Evolutionary conservation across 2,888 invertebrate genomes (phyloP).

Genomic region (Ormyrus nitidulus): DNA sequence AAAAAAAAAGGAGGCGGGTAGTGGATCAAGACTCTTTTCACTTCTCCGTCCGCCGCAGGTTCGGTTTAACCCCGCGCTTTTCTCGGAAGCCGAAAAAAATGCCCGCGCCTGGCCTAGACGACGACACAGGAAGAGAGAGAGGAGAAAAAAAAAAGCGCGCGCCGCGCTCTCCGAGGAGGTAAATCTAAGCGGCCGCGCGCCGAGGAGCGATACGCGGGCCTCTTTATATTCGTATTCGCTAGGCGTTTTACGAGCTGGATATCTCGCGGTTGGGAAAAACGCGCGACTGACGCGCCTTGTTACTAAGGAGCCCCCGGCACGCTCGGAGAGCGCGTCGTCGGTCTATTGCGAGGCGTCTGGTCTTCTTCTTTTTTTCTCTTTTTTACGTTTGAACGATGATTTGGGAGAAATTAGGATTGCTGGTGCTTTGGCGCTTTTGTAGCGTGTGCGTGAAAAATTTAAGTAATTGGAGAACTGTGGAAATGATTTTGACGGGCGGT

Average conservation of each 20-base stretch:
- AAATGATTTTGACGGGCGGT: too few relatives aligned
- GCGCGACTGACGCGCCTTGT: not conserved
- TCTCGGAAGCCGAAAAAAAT: conserved; percentile 28
- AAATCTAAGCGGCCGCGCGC: not conserved
- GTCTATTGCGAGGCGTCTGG: not conserved
- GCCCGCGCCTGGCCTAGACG: not conserved
- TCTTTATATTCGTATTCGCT: conserved; percentile 20
- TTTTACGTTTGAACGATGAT: not conserved
- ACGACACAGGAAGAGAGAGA: not conserved
- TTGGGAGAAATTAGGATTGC: not conserved
- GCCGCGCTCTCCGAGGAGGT: not conserved
- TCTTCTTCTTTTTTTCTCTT: not conserved
- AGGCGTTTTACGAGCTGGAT: conserved; percentile 5
- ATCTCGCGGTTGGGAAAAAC: conserved; percentile 22
- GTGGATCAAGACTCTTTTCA: not conserved
- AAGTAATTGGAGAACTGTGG: too few relatives aligned
- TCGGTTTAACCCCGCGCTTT: conserved; percentile 13
- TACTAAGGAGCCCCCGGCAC: not conserved
- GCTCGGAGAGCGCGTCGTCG: not conserved
- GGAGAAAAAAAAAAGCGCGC: not conserved
- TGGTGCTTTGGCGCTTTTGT: too few relatives aligned
- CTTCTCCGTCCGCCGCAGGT: not conserved
- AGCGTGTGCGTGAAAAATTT: too few relatives aligned
- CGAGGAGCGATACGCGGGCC: not conserved
- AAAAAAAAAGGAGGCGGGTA: conserved; percentile 9